Base-by-base conservation (phyloP, 2,113 vertebrate species). In the Heliornis fulica region DNA sequence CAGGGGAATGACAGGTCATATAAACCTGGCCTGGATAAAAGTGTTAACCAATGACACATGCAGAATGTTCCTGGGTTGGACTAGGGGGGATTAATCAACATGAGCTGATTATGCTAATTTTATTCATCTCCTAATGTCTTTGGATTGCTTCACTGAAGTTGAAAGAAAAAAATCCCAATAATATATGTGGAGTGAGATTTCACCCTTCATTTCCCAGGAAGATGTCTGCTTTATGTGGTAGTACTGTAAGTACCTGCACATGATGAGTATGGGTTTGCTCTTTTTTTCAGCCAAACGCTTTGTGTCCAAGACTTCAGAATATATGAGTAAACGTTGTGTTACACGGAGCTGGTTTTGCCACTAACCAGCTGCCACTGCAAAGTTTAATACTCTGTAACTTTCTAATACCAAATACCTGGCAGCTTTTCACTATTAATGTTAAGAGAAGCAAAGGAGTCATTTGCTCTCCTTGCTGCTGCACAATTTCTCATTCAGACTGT, bases 31-130 rank as follows among this genome's bases (percentile, higher is more conserved):
- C 28, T 23, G 69, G 91, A 89, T 89, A 83, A 94, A 92, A 95
- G 31, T 43, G 57, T 91, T 91, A 91, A 60, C 65, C 83, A 93
- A 15, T 82, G 87, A 64, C 53, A 87, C 53, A 40, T 3, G 79
- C 53, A 70, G 89, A 91, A 93, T 56, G 50, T 82, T 89, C 69
- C 66, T 94, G 87, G 68, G 69, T 32, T 87, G 84, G 74, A 87
- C 82, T 85, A 72, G 36, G 29, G 15, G 15, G 50, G 82, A 89
- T 96, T 95, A 96, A 91, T 64, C 51, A 86, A 31, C 72, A 36
- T 84, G 77, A 91, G 70, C 90, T 94, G 87, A 96, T 96, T 94
- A 96, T 91, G 94, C 89, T 96, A 83, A 94, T 95, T 96, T 95
- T 87, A 84, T 88, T 89, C 41, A 80, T 90, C 90, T 87, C 54